Conservation (phyloP, 2,113 vertebrate species). For the Reinhardtius hippoglossoides region DNA sequence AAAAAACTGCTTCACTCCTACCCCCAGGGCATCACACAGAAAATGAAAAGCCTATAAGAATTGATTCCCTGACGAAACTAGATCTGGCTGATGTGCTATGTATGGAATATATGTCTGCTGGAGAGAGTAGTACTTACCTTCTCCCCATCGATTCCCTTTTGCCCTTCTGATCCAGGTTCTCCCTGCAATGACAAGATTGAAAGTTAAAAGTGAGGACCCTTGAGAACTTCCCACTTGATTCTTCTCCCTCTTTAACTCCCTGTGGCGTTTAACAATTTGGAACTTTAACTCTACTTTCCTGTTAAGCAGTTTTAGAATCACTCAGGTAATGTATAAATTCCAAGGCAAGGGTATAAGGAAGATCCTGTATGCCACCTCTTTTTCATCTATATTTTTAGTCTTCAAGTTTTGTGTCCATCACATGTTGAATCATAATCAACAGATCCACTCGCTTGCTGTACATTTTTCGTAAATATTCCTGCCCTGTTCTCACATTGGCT, state of each 20-base stretch:
- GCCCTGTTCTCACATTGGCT: no score
- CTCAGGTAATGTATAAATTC: background rate
- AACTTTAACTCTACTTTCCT: background rate
- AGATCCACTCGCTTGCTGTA: no score
- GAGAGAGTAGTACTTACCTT: slow-evolving; percentile 79
- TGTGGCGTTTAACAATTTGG: background rate
- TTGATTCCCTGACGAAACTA: slow-evolving; percentile 78
- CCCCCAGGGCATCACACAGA: slow-evolving; percentile 63
- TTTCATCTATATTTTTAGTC: background rate
- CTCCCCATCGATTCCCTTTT: slow-evolving; percentile 75
- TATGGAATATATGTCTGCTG: slow-evolving; percentile 76
- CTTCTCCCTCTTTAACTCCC: slow-evolving; percentile 4
- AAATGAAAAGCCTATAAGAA: slow-evolving; percentile 79
- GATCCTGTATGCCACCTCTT: background rate
- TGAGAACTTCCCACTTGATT: slow-evolving; percentile 52
- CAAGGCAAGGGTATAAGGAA: background rate
- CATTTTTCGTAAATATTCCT: no score
- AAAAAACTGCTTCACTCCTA: slow-evolving; percentile 44
- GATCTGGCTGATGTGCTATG: slow-evolving; percentile 74
- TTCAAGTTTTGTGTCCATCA: background rate
- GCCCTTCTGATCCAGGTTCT: slow-evolving; percentile 76
- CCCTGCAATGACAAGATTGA: slow-evolving; percentile 76
- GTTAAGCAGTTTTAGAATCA: background rate
- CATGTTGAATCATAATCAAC: background rate
- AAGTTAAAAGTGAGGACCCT: slow-evolving; percentile 60